phyloP scores from a whole-genome alignment of 53 echinoderm and acorn worm genomes.

The Crossaster papposus region DNA sequence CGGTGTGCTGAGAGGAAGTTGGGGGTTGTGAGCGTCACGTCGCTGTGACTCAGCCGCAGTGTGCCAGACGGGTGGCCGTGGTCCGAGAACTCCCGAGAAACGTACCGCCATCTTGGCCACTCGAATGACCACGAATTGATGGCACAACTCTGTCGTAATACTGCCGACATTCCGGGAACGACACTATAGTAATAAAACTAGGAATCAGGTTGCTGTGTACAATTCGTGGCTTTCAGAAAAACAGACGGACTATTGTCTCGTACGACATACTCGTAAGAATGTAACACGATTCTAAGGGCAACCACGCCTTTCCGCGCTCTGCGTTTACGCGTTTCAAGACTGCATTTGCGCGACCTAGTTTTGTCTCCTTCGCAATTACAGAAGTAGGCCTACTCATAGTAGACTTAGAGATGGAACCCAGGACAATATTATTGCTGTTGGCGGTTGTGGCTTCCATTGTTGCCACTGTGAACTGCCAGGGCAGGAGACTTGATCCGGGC shows the following conservation, averaged over 20 bases:
- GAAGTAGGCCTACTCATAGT: neutral
- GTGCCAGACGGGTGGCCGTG: neutral
- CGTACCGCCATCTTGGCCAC: neutral
- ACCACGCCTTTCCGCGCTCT: neutral
- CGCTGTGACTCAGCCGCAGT: constrained; percentile 19
- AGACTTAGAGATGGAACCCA: constrained; percentile 4
- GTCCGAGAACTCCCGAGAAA: neutral
- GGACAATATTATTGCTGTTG: neutral
- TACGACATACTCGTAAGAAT: too few relatives aligned
- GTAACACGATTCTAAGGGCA: neutral
- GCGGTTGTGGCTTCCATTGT: constrained; percentile 17
- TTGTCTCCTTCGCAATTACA: neutral
- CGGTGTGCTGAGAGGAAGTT: constrained; percentile 5
- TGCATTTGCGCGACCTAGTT: neutral
- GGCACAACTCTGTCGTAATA: neutral
- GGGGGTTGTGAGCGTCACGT: constrained; percentile 40
- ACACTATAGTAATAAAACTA: too few relatives aligned
- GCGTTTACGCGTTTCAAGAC: neutral
- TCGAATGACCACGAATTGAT: neutral
- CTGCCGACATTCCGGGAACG: neutral
- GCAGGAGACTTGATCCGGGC: constrained; percentile 26
- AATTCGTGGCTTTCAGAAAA: too few relatives aligned
- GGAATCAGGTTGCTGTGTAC: too few relatives aligned
- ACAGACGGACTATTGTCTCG: too few relatives aligned
- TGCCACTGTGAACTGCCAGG: constrained; percentile 33